These are phyloP conservation scores for Drusus annulatus DNA, from an alignment of 1,140 invertebrate species.

Conservation along the genomic window DNA sequence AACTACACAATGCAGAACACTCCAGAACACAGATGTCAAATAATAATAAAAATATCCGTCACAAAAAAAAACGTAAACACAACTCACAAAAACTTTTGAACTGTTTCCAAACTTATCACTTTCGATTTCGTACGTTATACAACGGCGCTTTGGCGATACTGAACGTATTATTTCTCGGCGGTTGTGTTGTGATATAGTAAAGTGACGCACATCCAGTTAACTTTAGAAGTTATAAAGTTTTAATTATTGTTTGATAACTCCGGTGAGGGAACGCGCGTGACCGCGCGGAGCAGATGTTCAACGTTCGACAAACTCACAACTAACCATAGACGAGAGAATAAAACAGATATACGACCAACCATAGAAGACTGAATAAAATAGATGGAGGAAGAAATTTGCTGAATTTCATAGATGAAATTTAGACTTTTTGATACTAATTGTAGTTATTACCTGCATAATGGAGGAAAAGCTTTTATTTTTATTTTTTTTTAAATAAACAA, in stretches of 20 bases:
- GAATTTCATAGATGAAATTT: no score
- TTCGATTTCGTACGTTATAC: slow-evolving; percentile 45
- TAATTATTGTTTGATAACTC: not conserved
- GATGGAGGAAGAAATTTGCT: no score
- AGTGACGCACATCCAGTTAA: slow-evolving; percentile 8
- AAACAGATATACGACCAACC: not conserved
- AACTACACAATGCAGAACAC: slow-evolving; percentile 22
- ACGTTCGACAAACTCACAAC: slow-evolving; percentile 13
- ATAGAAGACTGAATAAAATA: not conserved
- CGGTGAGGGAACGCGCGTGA: not conserved
- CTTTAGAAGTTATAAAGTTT: slow-evolving; percentile 24
- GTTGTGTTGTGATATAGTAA: not conserved
- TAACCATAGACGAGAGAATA: not conserved
- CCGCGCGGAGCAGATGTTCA: slow-evolving; percentile 14
- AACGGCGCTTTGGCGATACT: slow-evolving; percentile 4
- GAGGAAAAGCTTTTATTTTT: no score
- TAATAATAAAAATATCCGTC: not conserved
- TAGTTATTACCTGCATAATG: no score
- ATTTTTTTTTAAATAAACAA: no score
- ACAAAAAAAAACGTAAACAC: slow-evolving; percentile 38
- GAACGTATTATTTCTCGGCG: slow-evolving; percentile 3
- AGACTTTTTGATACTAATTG: no score
- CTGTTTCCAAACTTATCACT: slow-evolving; percentile 20
- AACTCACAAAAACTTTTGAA: slow-evolving; percentile 40
- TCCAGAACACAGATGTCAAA: slow-evolving; percentile 17